Evolutionary conservation across 2,113 vertebrate genomes (phyloP), one percentile per base, ranked within the genome.

Genomic region (Engraulis encrasicolus): DNA sequence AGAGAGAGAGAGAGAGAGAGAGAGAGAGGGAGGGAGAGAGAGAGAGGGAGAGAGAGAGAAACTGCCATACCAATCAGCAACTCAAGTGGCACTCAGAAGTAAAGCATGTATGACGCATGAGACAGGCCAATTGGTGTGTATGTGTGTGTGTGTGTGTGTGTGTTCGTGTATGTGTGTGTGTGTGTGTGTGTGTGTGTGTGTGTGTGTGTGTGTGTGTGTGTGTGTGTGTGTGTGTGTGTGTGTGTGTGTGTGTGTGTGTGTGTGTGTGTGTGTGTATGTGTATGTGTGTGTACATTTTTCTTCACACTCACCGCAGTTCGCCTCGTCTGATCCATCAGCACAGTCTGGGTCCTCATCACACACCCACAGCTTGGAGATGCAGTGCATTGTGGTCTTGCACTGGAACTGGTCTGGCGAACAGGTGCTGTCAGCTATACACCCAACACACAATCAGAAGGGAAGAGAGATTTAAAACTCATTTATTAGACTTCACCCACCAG

Each of bases 361-460:
- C 11, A 99, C 98, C 98, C 98, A 99, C 78, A 99, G 93, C 88
- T 98, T 99, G 89, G 98, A 99, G 92, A 99, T 99, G 91, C 98
- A 99, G 85, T 99, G 98, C 86, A 99, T 99, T 37, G 98, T 98
- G 27, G 97, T 97, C 94, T 97, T 97, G 88, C 98, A 99, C 85
- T 99, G 98, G 93, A 99, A 99, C 90, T 99, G 98, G 88, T 99
- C 97, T 50, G 98, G 96, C 74, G 98, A 99, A 88, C 98, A 99
- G 87, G 98, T 99, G 95, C 97, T 99, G 92, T 99, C 98, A 81
- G 98, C 98, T 99, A 92, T 86, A 90, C 90, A 19, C 52, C 58
- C 71, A 61, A 6, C 79, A 83, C 9, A 78, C 36, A 34, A 52
- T 50, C 50, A 45, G 40, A 45, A 58, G 34, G 61, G 45, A 17